phyloP scores from a whole-genome alignment of 2,888 invertebrate genomes.

The Hirtodrosophila alboralis region DNA sequence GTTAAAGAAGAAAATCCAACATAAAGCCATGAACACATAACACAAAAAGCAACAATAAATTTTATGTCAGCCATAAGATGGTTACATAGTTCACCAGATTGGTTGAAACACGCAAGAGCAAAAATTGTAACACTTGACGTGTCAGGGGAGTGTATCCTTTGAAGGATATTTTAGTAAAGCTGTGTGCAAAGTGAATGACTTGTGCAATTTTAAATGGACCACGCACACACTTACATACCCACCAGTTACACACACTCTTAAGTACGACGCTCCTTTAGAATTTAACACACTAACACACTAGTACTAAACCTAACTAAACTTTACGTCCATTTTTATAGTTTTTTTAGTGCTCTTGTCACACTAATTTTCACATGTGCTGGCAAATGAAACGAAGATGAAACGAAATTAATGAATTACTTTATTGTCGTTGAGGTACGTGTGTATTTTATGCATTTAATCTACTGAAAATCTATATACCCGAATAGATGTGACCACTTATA shows the following conservation, averaged over 20 bases:
- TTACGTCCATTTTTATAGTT: slow-evolving; percentile 68
- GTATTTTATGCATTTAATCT: slow-evolving; percentile 66
- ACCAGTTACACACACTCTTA: slow-evolving; percentile 1
- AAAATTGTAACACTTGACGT: slow-evolving; percentile 32
- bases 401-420: slow-evolving; percentile 68
- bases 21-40: slow-evolving; percentile 25
- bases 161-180: slow-evolving; percentile 27
- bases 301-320: slow-evolving; percentile 44
- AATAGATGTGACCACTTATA: slow-evolving; percentile 68
- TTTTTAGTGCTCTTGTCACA: slow-evolving; percentile 46
- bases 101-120: slow-evolving; percentile 25
- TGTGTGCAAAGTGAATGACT: slow-evolving; percentile 47
- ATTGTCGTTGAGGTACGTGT: slow-evolving; percentile 49
- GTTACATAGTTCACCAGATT: slow-evolving; percentile 17
- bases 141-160: slow-evolving; percentile 36
- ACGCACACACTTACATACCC: slow-evolving; percentile 7
- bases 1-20: slow-evolving; percentile 45
- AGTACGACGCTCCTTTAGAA: slow-evolving; percentile 1
- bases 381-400: slow-evolving; percentile 25
- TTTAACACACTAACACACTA: slow-evolving; percentile 23
- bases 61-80: slow-evolving; percentile 55
- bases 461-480: slow-evolving; percentile 57
- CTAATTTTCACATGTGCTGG: slow-evolving; percentile 57
- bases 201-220: slow-evolving; percentile 37
- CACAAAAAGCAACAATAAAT: slow-evolving; percentile 39